Evolutionary conservation across 2,113 vertebrate species (phyloP).

Genomic region (Engystomops pustulosus): DNA sequence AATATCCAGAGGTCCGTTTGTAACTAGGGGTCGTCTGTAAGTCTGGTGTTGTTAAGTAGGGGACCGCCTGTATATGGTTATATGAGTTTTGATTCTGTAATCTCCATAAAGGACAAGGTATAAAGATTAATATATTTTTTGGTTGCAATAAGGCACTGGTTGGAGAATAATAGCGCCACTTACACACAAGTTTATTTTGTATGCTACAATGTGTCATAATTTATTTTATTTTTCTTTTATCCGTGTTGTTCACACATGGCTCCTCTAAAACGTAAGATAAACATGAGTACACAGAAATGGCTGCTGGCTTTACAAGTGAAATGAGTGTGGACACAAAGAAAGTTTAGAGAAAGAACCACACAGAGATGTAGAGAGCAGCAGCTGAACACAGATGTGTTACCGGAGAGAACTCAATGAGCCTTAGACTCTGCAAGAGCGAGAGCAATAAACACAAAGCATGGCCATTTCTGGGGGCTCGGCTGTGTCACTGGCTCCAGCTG

Average conservation of each 20-base stretch:
- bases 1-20: too few relatives aligned
- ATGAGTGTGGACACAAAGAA: background rate
- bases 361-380: constrained; percentile 15
- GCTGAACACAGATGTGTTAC: constrained; percentile 37
- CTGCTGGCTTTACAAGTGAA: background rate
- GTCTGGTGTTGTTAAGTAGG: too few relatives aligned
- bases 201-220: background rate
- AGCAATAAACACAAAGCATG: constrained; percentile 52
- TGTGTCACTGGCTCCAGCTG: constrained; percentile 44
- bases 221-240: background rate
- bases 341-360: constrained; percentile 16
- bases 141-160: too few relatives aligned
- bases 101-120: too few relatives aligned
- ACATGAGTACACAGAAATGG: background rate
- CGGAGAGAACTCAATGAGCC: constrained; percentile 50
- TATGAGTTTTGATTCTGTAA: too few relatives aligned
- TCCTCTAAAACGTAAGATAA: too few relatives aligned
- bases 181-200: too few relatives aligned
- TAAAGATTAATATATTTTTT: too few relatives aligned
- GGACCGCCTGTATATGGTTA: too few relatives aligned
- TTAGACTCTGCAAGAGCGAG: constrained; percentile 25
- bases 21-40: too few relatives aligned
- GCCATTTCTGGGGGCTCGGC: constrained; percentile 22
- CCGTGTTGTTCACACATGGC: too few relatives aligned
- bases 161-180: too few relatives aligned